A percentile compares a stretch with the other conserved stretches of the same genome.
Evolutionary conservation across 2,113 vertebrate species (phyloP).

Genomic region (Ammodramus savannarum): DNA sequence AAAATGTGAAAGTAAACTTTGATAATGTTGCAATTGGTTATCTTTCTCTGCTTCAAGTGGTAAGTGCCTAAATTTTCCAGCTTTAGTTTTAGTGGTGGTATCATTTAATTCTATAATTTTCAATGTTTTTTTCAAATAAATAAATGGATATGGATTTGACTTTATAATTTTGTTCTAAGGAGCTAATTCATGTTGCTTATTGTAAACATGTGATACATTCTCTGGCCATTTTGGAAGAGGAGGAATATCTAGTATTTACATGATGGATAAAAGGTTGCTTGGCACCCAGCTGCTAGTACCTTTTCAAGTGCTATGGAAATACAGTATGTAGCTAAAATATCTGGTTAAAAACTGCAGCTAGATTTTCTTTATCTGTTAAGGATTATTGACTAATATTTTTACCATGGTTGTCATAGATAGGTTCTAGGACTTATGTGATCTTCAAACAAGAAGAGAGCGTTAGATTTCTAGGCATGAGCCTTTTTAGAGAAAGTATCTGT

Average conservation of each 20-base stretch:
- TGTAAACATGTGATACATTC: neutral
- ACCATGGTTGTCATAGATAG: neutral
- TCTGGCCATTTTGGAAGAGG: neutral
- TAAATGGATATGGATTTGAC: neutral
- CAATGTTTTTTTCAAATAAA: neutral
- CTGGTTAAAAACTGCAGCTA: neutral
- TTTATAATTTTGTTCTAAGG: neutral
- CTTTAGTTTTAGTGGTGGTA: neutral
- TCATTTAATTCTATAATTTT: neutral
- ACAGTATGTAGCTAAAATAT: neutral
- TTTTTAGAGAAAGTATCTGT: neutral
- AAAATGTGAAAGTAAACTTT: conserved; percentile 90
- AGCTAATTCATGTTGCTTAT: neutral
- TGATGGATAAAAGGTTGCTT: neutral
- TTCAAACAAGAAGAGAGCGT: neutral
- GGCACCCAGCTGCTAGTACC: neutral
- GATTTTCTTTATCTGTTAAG: neutral
- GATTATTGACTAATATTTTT: neutral
- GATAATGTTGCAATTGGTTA: conserved; percentile 95
- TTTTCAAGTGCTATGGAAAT: neutral
- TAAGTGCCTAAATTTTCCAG: conserved; percentile 65
- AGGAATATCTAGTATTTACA: neutral
- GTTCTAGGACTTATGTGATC: neutral
- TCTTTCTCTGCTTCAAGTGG: conserved; percentile 89
- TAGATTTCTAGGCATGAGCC: neutral